phyloP scores from a whole-genome alignment of 2,888 invertebrate species.

The Pheosia gnoma region DNA sequence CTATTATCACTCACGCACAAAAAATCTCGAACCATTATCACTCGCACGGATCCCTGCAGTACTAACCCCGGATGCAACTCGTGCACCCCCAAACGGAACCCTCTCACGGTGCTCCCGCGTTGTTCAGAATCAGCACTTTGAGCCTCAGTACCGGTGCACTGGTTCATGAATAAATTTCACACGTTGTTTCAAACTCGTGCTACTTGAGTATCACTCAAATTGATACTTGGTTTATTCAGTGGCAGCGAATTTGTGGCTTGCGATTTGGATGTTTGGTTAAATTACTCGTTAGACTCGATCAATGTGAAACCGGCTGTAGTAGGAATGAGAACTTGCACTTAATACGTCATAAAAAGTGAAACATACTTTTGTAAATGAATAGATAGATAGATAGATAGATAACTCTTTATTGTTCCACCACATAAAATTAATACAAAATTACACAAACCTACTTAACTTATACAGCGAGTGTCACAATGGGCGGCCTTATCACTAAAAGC shows the following conservation, averaged over 20 bases:
- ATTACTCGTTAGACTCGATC: too few relatives aligned
- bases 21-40: constrained; percentile 11
- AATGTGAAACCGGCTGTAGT: too few relatives aligned
- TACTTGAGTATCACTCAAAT: constrained; percentile 33
- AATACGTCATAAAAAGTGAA: too few relatives aligned
- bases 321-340: too few relatives aligned
- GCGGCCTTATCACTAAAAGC: too few relatives aligned
- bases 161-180: constrained; percentile 55
- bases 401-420: too few relatives aligned
- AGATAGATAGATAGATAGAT: too few relatives aligned
- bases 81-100: constrained; percentile 42
- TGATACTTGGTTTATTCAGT: constrained; percentile 14
- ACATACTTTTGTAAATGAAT: too few relatives aligned
- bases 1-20: not conserved
- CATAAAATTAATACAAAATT: too few relatives aligned
- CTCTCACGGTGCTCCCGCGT: constrained; percentile 50
- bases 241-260: not conserved
- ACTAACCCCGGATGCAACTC: constrained; percentile 30
- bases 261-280: not conserved
- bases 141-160: constrained; percentile 38
- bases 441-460: too few relatives aligned
- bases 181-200: constrained; percentile 42
- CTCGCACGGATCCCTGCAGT: constrained; percentile 14
- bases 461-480: too few relatives aligned
- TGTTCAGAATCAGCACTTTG: constrained; percentile 56